Evolutionary conservation across 2,888 invertebrate species (phyloP).

Genomic region (Abscondita cerata): DNA sequence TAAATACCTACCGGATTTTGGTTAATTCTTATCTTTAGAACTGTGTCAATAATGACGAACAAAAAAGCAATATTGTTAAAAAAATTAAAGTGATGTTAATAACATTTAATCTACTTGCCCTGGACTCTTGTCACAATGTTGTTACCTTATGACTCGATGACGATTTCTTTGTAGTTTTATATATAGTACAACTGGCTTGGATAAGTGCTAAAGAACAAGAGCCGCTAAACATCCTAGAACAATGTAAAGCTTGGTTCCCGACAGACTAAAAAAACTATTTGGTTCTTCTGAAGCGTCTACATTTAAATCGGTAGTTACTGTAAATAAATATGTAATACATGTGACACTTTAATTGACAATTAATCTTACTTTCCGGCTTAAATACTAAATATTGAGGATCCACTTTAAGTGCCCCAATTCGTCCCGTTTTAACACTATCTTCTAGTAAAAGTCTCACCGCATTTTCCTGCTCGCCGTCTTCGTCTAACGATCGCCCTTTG

Average conservation of each 20-base stretch:
- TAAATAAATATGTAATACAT: constrained; percentile 3
- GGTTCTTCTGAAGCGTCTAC: constrained; percentile 56
- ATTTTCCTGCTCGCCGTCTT: constrained; percentile 47
- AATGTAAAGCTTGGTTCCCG: constrained; percentile 79
- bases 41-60: no score
- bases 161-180: constrained; percentile 68
- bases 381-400: constrained; percentile 83
- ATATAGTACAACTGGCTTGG: constrained; percentile 85
- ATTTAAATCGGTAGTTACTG: constrained; percentile 63
- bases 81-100: constrained; percentile 21
- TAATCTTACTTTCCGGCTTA: constrained; percentile 71
- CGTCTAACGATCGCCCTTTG: constrained; percentile 62
- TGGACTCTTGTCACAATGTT: constrained; percentile 49
- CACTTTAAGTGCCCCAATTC: constrained; percentile 79
- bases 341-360: neutral
- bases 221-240: constrained; percentile 84
- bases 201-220: constrained; percentile 78
- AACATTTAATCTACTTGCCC: constrained; percentile 50
- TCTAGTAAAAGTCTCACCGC: constrained; percentile 66
- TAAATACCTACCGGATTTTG: no score
- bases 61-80: no score
- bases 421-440: constrained; percentile 75
- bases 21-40: no score
- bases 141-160: constrained; percentile 72
- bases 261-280: constrained; percentile 67